phyloP scores from a whole-genome alignment of 2,113 vertebrate species.

The Cottus gobio region DNA sequence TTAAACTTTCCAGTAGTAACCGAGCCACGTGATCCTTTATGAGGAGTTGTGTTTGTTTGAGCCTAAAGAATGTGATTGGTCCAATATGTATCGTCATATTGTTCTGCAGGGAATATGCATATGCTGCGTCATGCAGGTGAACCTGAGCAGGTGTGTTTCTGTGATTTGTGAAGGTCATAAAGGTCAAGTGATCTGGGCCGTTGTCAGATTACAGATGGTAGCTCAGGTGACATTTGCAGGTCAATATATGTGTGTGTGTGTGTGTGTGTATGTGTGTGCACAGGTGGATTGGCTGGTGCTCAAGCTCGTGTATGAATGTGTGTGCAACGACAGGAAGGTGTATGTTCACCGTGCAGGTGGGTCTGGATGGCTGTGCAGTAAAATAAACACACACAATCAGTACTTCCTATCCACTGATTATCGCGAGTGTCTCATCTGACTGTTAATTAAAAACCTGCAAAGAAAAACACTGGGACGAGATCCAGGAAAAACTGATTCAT shows the following conservation, averaged over 20 bases:
- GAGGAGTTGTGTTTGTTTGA: too few species aligned
- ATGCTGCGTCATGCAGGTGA: too few species aligned
- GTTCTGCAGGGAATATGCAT: too few species aligned
- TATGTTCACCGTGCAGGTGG: neutral
- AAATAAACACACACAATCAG: neutral
- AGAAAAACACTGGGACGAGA: slow-evolving; percentile 54
- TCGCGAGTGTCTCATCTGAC: slow-evolving; percentile 3
- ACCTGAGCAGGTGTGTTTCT: too few species aligned
- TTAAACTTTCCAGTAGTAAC: too few species aligned
- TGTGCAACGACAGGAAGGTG: neutral
- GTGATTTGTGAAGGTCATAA: neutral
- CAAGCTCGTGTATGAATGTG: neutral
- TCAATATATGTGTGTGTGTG: neutral
- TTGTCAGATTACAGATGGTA: neutral
- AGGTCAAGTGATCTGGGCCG: neutral
- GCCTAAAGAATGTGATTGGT: too few species aligned
- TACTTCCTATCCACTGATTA: slow-evolving; percentile 38
- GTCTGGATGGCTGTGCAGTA: neutral
- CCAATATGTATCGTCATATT: too few species aligned
- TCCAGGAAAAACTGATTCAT: slow-evolving; percentile 63
- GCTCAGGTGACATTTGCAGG: neutral
- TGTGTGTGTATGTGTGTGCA: neutral
- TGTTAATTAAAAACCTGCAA: slow-evolving; percentile 64
- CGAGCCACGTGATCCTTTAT: too few species aligned
- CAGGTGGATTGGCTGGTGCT: neutral